Base-by-base conservation (phyloP, 2,888 invertebrate species). In the Cephalotes varians region DNA sequence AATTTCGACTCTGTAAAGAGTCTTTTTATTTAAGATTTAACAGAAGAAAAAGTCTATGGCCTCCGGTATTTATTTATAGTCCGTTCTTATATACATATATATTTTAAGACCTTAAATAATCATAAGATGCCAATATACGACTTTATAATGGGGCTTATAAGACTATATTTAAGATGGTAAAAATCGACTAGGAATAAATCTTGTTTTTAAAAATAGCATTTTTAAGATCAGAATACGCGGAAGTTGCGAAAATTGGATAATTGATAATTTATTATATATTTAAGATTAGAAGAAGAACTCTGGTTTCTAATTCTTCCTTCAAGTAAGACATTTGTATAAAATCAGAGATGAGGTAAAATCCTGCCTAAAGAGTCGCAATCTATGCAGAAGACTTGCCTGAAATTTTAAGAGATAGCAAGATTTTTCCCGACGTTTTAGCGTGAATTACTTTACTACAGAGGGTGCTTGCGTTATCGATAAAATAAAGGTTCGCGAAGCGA, bases 401-500 rank as follows among this genome's bases (percentile, higher is more conserved):
- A 56, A 69, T 79, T 67, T 34, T 12, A 21, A 18, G 4, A 21
- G 21, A 21, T 31, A 77, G n/a, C 28, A 64, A 51, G 28, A 65
- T 21, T 77, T 65, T 54, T 56, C 54, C 6, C 56, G 44, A 40
- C 31, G 51, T 37, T 56, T 25, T 31, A 62, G 4, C 25, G 15
- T 34, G 25, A 47, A 69, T 79, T 79, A 76, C 44, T 67, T n/a
- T 62, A n/a, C 25, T 37, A 69, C 25, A 25, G 15, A 1, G 54
- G 31, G 56, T 31, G 34, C 67, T 77, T 51, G 31, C 49, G n/a
- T 77, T 79, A 79, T 79, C 69, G 69, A 79, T 67, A 79, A 56
- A 79, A 79, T 69, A 58, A 56, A 67, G 69, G 44, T 58, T 79
- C 56, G 34, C 69, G 67, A 21, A 69, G 77, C 67, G 67, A 79